Evolutionary conservation across 92 coral and sea anemone species (phyloP).

Genomic region (Porites lobata): DNA sequence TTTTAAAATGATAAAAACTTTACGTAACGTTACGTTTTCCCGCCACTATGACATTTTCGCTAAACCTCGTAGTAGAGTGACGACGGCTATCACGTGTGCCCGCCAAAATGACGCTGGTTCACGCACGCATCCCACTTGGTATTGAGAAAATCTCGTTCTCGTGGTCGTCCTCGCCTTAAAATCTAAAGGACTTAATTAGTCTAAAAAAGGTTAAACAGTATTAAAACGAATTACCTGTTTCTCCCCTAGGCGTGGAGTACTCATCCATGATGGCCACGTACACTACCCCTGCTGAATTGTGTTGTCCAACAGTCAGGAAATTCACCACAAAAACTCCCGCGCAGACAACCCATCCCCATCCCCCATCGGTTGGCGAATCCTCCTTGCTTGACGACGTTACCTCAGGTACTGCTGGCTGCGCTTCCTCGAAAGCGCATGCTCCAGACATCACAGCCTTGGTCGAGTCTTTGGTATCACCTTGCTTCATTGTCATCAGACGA

Average conservation of each 20-base stretch:
- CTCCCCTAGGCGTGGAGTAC: conserved; percentile 26
- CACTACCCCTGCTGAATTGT: conserved; percentile 30
- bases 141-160: too few species aligned
- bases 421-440: background rate
- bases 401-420: background rate
- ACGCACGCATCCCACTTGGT: too few species aligned
- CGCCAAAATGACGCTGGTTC: too few species aligned
- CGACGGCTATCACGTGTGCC: too few species aligned
- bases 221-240: background rate
- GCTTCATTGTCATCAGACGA: background rate
- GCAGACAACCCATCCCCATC: conserved; percentile 36
- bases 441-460: background rate
- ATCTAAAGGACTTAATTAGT: too few species aligned
- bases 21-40: too few species aligned
- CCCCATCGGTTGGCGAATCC: background rate
- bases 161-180: too few species aligned
- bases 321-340: conserved; percentile 21
- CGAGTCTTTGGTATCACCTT: background rate
- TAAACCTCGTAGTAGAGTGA: too few species aligned
- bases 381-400: background rate
- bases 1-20: too few species aligned
- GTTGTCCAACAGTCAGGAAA: conserved; percentile 42
- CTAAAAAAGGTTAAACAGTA: too few species aligned
- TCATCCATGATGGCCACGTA: conserved; percentile 25
- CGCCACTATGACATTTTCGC: too few species aligned